A percentile compares a stretch with the other conserved stretches of the same genome.
Conservation (phyloP, 2,113 vertebrate species). For the Myanophis thanlyinensis region DNA sequence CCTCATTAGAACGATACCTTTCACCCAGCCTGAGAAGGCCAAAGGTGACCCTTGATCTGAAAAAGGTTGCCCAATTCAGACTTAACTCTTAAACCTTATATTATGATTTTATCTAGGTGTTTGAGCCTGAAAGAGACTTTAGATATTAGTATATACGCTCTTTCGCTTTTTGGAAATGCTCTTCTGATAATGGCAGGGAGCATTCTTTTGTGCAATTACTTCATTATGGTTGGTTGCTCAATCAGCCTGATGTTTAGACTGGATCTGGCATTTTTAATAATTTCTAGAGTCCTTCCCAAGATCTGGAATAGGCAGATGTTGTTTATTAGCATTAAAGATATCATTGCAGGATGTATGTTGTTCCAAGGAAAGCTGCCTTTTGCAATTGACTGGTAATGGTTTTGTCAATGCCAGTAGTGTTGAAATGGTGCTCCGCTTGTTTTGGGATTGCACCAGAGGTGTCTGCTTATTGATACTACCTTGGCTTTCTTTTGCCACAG, state of each 20-base stretch:
- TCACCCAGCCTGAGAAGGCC: not conserved
- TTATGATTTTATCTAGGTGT: not conserved
- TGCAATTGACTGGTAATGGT: not conserved
- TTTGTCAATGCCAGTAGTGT: not conserved
- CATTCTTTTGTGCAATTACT: conserved; percentile 57
- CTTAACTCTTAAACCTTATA: not conserved
- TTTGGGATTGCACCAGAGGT: not conserved
- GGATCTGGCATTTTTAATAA: not conserved
- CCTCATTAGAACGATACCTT: not conserved
- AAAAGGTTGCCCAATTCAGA: not conserved
- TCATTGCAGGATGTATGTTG: not conserved
- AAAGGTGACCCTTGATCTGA: not conserved
- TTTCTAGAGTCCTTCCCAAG: not conserved
- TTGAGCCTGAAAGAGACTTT: conserved; percentile 33
- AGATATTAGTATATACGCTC: conserved; percentile 42
- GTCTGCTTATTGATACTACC: not conserved
- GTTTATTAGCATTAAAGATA: not conserved
- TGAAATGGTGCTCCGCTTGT: not conserved
- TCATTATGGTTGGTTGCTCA: conserved; percentile 48
- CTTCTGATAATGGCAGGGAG: not conserved
- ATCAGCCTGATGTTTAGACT: not conserved
- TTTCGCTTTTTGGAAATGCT: conserved; percentile 18
- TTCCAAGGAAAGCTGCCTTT: not conserved
- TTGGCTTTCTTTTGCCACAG: not conserved
- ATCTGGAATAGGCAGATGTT: not conserved